Evolutionary conservation across 2,888 invertebrate genomes (phyloP).

Genomic region (Catocala sponsa): DNA sequence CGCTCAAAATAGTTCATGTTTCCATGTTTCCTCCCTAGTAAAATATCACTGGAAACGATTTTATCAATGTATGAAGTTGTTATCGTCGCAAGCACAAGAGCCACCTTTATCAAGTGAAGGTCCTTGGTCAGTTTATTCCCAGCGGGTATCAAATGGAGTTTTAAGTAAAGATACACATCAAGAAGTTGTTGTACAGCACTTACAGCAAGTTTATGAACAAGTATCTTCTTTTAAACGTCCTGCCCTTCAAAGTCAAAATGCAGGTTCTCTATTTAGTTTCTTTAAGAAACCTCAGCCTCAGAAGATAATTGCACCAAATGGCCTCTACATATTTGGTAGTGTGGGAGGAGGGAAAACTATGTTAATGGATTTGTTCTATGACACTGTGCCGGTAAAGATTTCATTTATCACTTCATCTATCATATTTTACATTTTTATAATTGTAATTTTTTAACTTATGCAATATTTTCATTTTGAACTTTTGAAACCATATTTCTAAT

Average conservation of each 20-base stretch:
- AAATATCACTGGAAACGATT: slow-evolving; percentile 70
- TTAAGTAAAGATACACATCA: slow-evolving; percentile 92
- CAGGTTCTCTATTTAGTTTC: slow-evolving; percentile 69
- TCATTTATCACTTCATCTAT: slow-evolving; percentile 5
- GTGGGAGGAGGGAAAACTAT: slow-evolving; percentile 99
- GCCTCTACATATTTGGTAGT: slow-evolving; percentile 96
- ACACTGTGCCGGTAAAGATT: slow-evolving; percentile 80
- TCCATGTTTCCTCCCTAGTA: slow-evolving; percentile 61
- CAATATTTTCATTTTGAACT: no score
- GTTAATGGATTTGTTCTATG: slow-evolving; percentile 99
- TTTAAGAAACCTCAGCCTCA: slow-evolving; percentile 73
- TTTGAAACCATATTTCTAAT: no score
- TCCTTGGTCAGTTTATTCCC: slow-evolving; percentile 87
- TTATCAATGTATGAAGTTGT: slow-evolving; percentile 68
- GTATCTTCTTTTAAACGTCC: slow-evolving; percentile 88
- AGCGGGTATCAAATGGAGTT: slow-evolving; percentile 88
- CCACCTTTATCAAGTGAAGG: slow-evolving; percentile 59
- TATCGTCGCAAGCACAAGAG: slow-evolving; percentile 69
- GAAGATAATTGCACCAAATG: slow-evolving; percentile 90
- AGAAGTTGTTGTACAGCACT: slow-evolving; percentile 89
- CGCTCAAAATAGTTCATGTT: slow-evolving; percentile 57
- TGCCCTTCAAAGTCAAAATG: slow-evolving; percentile 49
- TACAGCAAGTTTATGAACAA: slow-evolving; percentile 91
- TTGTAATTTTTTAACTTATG: not conserved
- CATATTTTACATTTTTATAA: not conserved